These are phyloP conservation scores for Gymnothorax reevesii DNA, from an alignment of 2,797 vertebrate genomes.

Conservation along the genomic window DNA sequence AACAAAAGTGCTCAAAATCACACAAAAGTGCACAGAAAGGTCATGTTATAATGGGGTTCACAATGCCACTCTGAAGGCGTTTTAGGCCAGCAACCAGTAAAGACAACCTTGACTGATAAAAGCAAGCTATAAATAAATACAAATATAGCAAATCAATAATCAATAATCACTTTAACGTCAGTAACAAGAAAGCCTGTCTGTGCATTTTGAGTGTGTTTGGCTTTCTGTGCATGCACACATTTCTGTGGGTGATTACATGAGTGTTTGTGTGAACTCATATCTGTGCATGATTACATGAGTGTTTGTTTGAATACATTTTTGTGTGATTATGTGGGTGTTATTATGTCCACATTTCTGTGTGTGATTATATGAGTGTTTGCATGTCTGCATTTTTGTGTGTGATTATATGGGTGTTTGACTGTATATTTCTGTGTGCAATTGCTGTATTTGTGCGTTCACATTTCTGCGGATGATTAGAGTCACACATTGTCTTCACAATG, in stretches of 20 bases:
- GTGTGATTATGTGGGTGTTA: neutral
- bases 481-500: constrained; percentile 53
- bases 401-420: constrained; percentile 27
- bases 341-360: constrained; percentile 23
- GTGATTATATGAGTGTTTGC: neutral
- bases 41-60: too few species aligned
- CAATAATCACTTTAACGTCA: too few species aligned
- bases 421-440: constrained; percentile 37
- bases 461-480: constrained; percentile 30
- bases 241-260: constrained; percentile 24
- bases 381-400: constrained; percentile 33
- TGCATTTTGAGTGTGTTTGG: too few species aligned
- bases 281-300: neutral
- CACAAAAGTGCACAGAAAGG: too few species aligned
- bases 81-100: too few species aligned
- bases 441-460: constrained; percentile 19
- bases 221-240: constrained; percentile 51
- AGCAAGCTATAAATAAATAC: too few species aligned
- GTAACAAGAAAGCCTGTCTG: too few species aligned
- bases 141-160: too few species aligned
- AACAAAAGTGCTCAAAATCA: too few species aligned
- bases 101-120: too few species aligned
- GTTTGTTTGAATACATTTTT: constrained; percentile 11
- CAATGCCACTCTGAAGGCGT: too few species aligned
- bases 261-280: neutral